These are phyloP conservation scores for Atherinomorus stipes DNA, from an alignment of 2,113 vertebrate species.

Conservation along the genomic window DNA sequence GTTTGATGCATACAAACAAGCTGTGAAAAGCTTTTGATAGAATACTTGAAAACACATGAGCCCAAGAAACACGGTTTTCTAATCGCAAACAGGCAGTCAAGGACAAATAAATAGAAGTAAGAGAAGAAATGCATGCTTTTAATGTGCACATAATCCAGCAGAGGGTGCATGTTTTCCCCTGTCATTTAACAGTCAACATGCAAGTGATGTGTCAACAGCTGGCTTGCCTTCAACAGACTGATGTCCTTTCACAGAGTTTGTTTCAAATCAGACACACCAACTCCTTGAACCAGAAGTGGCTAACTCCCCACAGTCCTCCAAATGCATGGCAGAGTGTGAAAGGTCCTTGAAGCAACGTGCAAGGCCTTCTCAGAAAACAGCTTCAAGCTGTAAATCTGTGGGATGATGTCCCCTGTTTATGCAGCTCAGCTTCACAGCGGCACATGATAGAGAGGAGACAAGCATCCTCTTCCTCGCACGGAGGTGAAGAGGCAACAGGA, in stretches of 20 bases:
- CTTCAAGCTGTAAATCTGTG: constrained; percentile 47
- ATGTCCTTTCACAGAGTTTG: constrained; percentile 25
- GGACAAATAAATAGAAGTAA: constrained; percentile 12
- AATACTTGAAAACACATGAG: constrained; percentile 62
- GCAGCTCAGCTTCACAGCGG: constrained; percentile 29
- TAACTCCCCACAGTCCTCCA: constrained; percentile 35
- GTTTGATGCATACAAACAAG: constrained; percentile 77
- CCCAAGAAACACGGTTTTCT: constrained; percentile 29
- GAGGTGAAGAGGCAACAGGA: constrained; percentile 45
- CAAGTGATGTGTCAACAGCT: background rate
- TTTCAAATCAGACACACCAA: constrained; percentile 32
- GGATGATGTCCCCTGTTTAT: constrained; percentile 47
- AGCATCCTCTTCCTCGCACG: constrained; percentile 41
- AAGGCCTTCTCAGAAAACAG: constrained; percentile 20
- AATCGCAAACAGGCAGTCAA: constrained; percentile 40
- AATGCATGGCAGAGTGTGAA: constrained; percentile 40
- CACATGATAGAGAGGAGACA: constrained; percentile 51
- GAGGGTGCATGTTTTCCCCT: background rate
- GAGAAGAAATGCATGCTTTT: constrained; percentile 17
- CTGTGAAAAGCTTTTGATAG: constrained; percentile 81
- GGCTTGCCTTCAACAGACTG: constrained; percentile 31
- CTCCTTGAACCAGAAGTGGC: constrained; percentile 53
- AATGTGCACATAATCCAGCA: constrained; percentile 10
- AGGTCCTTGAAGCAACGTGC: constrained; percentile 42
- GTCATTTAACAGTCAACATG: background rate